Evolutionary conservation across 2,797 vertebrate species (phyloP).

Genomic region (Smutsia gigantea): DNA sequence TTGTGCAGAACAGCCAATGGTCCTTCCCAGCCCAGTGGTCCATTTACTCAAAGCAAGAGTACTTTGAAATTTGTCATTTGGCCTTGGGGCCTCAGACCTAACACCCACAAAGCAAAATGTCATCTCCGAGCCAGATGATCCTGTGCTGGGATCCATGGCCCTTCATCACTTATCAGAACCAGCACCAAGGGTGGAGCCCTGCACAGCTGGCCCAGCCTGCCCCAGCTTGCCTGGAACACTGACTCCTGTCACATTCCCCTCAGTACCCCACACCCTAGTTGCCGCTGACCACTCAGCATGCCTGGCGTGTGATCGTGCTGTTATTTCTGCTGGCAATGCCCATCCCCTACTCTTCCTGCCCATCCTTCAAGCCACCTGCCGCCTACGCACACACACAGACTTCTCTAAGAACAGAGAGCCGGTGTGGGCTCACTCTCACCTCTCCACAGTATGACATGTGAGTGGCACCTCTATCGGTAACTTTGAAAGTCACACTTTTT

Average conservation of each 20-base stretch:
- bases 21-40: background rate
- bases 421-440: background rate
- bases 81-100: background rate
- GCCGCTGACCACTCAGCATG: rapidly evolving
- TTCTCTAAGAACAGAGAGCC: background rate
- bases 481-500: background rate
- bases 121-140: background rate
- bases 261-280: rapidly evolving
- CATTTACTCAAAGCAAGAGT: background rate
- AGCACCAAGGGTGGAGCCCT: background rate
- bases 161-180: background rate
- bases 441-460: background rate
- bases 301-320: rapidly evolving
- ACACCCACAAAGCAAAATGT: background rate
- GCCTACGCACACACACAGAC: background rate
- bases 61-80: background rate
- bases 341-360: background rate
- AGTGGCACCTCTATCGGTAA: background rate
- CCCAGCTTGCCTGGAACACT: background rate
- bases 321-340: background rate
- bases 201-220: background rate
- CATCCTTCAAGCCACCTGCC: background rate
- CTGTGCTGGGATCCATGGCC: background rate
- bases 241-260: background rate
- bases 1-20: background rate